These are phyloP conservation scores for Archips crataeganus DNA, from an alignment of 2,888 invertebrate genomes.

Conservation along the genomic window DNA sequence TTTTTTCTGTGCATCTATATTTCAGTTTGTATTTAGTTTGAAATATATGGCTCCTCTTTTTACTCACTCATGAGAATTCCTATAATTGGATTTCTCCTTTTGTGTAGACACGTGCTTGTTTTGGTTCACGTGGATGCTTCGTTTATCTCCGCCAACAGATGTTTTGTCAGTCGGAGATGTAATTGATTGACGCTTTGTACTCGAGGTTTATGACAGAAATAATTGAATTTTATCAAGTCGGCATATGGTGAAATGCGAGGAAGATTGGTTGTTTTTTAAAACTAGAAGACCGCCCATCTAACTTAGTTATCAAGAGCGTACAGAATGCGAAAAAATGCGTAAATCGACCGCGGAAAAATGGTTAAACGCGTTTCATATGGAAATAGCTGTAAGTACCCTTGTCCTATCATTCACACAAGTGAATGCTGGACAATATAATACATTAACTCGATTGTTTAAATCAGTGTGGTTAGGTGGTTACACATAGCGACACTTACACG, in stretches of 20 bases:
- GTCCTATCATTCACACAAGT: too few relatives aligned
- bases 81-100: slow-evolving; percentile 16
- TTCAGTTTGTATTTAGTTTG: too few relatives aligned
- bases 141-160: slow-evolving; percentile 20
- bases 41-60: too few relatives aligned
- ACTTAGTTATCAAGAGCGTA: too few relatives aligned
- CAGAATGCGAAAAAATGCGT: too few relatives aligned
- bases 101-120: slow-evolving; percentile 6
- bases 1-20: too few relatives aligned
- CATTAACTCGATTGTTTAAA: not conserved
- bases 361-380: not conserved
- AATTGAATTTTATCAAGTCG: slow-evolving; percentile 5
- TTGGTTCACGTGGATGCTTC: slow-evolving; percentile 1
- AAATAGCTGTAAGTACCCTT: not conserved
- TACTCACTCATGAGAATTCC: not conserved
- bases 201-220: not conserved
- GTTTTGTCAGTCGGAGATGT: slow-evolving; percentile 15
- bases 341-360: not conserved
- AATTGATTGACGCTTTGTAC: slow-evolving; percentile 4
- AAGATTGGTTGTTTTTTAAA: not conserved
- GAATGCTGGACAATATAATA: too few relatives aligned
- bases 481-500: not conserved
- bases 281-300: not conserved
- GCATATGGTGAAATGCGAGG: too few relatives aligned
- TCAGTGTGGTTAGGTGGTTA: too few relatives aligned